A percentile compares a stretch with the other conserved stretches of the same genome.
Evolutionary conservation across 2,113 vertebrate genomes (phyloP).

Genomic region (Mesoclemmys tuberculata): DNA sequence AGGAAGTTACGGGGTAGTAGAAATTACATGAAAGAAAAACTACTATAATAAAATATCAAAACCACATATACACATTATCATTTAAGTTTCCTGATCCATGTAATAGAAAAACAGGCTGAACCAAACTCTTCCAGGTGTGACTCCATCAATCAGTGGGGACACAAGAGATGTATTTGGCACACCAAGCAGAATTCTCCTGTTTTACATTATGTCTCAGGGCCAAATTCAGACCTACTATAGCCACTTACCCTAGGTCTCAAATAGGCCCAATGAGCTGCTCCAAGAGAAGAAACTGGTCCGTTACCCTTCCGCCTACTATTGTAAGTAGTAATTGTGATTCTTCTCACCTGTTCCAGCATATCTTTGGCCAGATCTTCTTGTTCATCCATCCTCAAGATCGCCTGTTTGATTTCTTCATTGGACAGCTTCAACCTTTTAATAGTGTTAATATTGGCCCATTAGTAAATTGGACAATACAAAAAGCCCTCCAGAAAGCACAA

Average conservation of each 20-base stretch:
- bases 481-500: neutral
- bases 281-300: neutral
- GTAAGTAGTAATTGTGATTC: neutral
- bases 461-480: neutral
- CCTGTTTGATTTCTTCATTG: slow-evolving; percentile 95
- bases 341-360: slow-evolving; percentile 95
- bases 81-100: no score
- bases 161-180: accelerated
- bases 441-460: slow-evolving; percentile 31
- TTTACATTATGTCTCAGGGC: neutral
- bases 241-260: neutral
- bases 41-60: neutral
- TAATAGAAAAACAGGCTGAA: neutral
- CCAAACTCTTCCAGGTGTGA: neutral
- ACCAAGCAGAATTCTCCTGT: neutral
- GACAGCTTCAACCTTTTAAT: slow-evolving; percentile 91
- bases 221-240: neutral
- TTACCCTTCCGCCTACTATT: neutral
- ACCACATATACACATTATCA: no score
- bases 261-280: neutral
- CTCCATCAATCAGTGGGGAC: neutral
- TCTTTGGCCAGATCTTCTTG: slow-evolving; percentile 97
- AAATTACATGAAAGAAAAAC: neutral
- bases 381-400: slow-evolving; percentile 96
- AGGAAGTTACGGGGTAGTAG: neutral